A percentile compares a stretch with the other conserved stretches of the same genome.
These are phyloP conservation scores for Sipha flava DNA, from an alignment of 1,140 invertebrate species.

Conservation along the genomic window DNA sequence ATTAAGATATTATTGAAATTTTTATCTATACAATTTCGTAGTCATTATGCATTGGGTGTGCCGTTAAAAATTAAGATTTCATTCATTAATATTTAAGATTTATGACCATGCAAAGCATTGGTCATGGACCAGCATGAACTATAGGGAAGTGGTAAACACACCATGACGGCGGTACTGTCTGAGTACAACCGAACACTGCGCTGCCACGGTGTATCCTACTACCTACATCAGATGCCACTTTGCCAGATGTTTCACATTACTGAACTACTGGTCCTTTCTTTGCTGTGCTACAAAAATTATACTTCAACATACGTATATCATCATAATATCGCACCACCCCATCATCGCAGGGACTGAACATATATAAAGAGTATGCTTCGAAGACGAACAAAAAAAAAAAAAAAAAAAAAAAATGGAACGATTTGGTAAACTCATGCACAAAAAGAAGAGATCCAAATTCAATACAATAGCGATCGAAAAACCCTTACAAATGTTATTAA, in stretches of 20 bases:
- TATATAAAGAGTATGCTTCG: neutral
- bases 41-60: neutral
- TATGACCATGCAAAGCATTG: neutral
- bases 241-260: conserved; percentile 19
- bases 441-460: neutral
- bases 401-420: neutral
- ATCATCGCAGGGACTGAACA: neutral
- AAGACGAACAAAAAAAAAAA: neutral
- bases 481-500: neutral
- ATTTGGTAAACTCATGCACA: neutral
- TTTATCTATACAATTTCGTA: no score
- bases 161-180: conserved; percentile 2
- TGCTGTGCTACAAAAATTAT: conserved; percentile 4
- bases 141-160: neutral
- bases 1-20: no score
- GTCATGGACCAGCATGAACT: neutral
- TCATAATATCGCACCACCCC: neutral
- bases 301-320: neutral
- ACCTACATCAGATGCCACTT: conserved; percentile 24
- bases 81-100: neutral
- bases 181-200: conserved; percentile 1
- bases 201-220: conserved; percentile 1
- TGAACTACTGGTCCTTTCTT: conserved; percentile 11
- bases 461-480: neutral
- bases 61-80: neutral